phyloP scores from a whole-genome alignment of 2,888 invertebrate genomes.

The Bombylius major region DNA sequence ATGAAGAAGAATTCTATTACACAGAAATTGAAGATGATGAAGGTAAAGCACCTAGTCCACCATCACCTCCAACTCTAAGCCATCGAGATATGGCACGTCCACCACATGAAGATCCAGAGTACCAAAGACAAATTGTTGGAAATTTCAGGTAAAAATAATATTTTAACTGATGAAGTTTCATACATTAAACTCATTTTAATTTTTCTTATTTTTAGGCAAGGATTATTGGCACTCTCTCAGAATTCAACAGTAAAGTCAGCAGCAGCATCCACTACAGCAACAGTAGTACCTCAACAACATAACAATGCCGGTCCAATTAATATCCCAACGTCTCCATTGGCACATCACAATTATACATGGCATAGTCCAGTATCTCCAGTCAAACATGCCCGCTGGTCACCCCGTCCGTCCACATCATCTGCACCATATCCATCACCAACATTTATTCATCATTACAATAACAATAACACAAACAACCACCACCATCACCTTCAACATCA shows the following conservation, averaged over 20 bases:
- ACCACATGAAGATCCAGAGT: slow-evolving; percentile 87
- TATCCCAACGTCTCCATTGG: slow-evolving; percentile 34
- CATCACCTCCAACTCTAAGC: slow-evolving; percentile 71
- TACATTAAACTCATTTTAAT: slow-evolving; percentile 10
- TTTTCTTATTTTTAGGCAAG: slow-evolving; percentile 34
- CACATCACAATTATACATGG: slow-evolving; percentile 36
- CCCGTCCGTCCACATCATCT: slow-evolving; percentile 47
- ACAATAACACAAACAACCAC: slow-evolving; percentile 18
- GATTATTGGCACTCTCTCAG: slow-evolving; percentile 40
- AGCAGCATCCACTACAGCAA: slow-evolving; percentile 17
- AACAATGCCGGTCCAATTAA: slow-evolving; percentile 21
- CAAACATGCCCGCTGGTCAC: slow-evolving; percentile 59
- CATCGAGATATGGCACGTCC: slow-evolving; percentile 92
- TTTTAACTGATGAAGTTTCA: not conserved
- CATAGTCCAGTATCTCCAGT: slow-evolving; percentile 37
- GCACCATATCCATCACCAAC: slow-evolving; percentile 33
- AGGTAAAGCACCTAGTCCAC: slow-evolving; percentile 52
- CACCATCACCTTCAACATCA: not conserved
- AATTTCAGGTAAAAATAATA: slow-evolving; percentile 43
- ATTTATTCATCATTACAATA: slow-evolving; percentile 28
- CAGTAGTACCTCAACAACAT: slow-evolving; percentile 23
- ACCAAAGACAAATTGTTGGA: slow-evolving; percentile 69
- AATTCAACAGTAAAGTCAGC: slow-evolving; percentile 22
- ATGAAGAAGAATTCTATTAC: slow-evolving; percentile 90
- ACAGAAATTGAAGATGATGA: slow-evolving; percentile 65